Conservation (phyloP, 2,888 invertebrate genomes). For the Coronaproctus castanopsis region DNA sequence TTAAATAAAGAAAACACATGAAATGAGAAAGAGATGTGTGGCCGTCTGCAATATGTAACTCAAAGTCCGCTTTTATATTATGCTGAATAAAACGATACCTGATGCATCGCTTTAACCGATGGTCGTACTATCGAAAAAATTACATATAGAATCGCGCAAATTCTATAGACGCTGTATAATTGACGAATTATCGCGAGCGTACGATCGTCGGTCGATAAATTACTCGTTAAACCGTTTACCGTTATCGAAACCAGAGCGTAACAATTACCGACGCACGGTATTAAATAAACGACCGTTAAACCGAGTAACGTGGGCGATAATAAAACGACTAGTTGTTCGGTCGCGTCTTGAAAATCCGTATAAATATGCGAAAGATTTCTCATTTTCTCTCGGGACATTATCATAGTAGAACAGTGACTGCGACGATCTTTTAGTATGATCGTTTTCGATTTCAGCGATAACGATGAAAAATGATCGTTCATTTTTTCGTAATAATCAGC, state of each 20-base stretch:
- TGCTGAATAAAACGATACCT: neutral
- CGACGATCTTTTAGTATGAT: too few species aligned
- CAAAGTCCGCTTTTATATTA: neutral
- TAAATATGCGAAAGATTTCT: neutral
- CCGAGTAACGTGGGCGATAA: neutral
- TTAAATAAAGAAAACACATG: too few species aligned
- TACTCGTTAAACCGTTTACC: too few species aligned
- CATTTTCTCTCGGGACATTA: neutral
- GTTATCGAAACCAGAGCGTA: too few species aligned
- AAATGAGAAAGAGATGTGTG: too few species aligned
- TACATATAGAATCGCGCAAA: neutral
- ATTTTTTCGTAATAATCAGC: neutral
- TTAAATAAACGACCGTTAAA: neutral
- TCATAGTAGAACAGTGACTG: neutral
- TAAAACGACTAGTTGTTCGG: neutral
- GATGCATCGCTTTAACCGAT: neutral
- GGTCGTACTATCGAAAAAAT: neutral
- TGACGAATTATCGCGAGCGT: too few species aligned
- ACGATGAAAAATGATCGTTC: neutral
- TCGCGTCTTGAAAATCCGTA: neutral
- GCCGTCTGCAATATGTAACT: too few species aligned
- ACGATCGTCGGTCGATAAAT: too few species aligned
- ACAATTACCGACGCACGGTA: neutral
- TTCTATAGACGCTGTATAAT: too few species aligned
- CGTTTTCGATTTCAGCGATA: too few species aligned